Evolutionary conservation across 2,797 vertebrate species (phyloP), one percentile per base, ranked within the genome.

Genomic region (Aplochiton taeniatus): DNA sequence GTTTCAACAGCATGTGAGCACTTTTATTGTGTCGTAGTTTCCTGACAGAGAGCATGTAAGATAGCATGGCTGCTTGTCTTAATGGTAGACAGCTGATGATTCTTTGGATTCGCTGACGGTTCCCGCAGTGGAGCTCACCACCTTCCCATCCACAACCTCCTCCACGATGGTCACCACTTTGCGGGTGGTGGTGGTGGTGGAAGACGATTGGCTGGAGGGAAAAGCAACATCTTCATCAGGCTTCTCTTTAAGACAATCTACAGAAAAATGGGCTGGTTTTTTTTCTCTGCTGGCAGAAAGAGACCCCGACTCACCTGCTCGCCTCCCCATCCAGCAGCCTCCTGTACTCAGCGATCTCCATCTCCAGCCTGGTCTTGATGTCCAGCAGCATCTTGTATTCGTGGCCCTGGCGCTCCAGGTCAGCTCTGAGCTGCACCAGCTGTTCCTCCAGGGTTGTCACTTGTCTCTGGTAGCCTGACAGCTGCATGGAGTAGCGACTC

Each of bases 141-240:
- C 91, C 73, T 72, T 85, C 47, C 95, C 94, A 0, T 95, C 87
- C 76, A 94, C 89, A 0, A 93, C 18, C 76, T 95, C 92, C 80
- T 95, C 92, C 0, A 92, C 79, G 5, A 94, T 87, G 0, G 92
- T 94, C 68, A 93, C 64, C n/a, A 94, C 90, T 70, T 91, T 92
- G 18, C 89, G 88, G 16, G 85, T 90, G 0, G n/a, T 83, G 53
- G 42, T 68, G 5, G 14, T 43, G 52, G 55, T 2, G 55, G 16
- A 54, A 19, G 52, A 20, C 1, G 54, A 49, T n/a, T 72, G 72
- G 74, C 44, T 46, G 73, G 43, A 63, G 8, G 10, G 51, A 50
- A 3, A 71, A 11, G 61, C 57, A 50, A 56, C 31, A 56, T 4
- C 3, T 11, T 42, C 9, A 8, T n/a, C 14, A 41, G 54, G 31